phyloP scores from a whole-genome alignment of 2,113 vertebrate genomes.

The Anarhynchus alexandrinus region DNA sequence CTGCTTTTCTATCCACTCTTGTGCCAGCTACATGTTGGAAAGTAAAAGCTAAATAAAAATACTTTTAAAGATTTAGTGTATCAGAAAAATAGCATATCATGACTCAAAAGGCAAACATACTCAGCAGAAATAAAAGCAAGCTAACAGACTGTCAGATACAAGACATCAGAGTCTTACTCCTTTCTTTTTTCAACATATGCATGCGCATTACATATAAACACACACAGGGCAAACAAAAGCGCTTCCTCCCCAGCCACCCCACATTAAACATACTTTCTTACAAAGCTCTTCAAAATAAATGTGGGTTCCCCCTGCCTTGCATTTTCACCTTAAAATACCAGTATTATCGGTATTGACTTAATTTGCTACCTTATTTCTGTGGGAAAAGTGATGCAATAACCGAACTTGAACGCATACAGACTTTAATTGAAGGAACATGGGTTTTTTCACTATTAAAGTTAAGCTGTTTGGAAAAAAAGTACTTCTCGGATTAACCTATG shows the following conservation, averaged over 20 bases:
- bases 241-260: neutral
- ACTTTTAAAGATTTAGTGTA: neutral
- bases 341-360: neutral
- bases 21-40: constrained; percentile 66
- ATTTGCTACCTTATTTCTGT: neutral
- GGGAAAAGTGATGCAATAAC: neutral
- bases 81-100: neutral
- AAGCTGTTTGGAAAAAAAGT: neutral
- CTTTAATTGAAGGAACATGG: neutral
- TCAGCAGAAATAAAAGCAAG: neutral
- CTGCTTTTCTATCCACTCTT: constrained; percentile 73
- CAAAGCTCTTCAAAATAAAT: neutral
- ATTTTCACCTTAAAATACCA: neutral
- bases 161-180: neutral
- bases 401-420: neutral
- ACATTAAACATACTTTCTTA: neutral
- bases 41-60: neutral
- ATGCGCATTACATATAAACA: neutral
- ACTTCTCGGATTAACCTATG: neutral
- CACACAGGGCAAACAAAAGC: neutral
- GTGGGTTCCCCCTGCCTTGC: neutral
- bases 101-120: neutral
- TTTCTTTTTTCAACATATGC: neutral
- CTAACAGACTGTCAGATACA: neutral
- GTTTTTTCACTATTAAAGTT: neutral